phyloP scores from a whole-genome alignment of 2,888 invertebrate species.

The Miltochrista miniata region DNA sequence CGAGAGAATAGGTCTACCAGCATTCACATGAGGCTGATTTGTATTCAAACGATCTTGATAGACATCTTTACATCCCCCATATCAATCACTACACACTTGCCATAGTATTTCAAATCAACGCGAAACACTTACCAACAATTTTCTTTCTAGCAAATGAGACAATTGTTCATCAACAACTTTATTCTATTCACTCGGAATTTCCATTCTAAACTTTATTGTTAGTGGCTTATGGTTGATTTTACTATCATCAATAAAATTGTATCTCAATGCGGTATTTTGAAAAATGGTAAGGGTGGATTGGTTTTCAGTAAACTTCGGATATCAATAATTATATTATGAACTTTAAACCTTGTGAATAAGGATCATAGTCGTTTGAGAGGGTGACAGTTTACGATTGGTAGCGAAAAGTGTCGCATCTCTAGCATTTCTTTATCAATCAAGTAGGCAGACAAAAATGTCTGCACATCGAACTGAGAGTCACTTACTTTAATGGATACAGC shows the following conservation, averaged over 20 bases:
- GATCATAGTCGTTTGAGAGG: conserved; percentile 18
- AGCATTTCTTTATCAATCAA: conserved; percentile 79
- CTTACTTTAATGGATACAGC: conserved; percentile 75
- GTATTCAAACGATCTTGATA: too few species aligned
- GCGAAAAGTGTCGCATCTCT: conserved; percentile 67
- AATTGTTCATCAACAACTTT: conserved; percentile 45
- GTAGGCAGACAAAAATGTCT: conserved; percentile 72
- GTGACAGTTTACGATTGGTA: conserved; percentile 29
- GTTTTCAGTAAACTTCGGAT: conserved; percentile 25
- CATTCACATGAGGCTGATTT: too few species aligned
- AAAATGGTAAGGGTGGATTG: conserved; percentile 36
- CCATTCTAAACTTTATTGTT: conserved; percentile 5
- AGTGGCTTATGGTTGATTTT: conserved; percentile 7
- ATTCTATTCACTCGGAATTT: not conserved
- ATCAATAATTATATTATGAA: not conserved
- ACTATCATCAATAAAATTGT: not conserved
- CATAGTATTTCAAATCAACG: not conserved
- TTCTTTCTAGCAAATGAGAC: conserved; percentile 41
- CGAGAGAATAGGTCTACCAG: too few species aligned
- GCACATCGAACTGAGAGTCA: conserved; percentile 76
- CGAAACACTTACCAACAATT: conserved; percentile 50
- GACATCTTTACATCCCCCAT: not conserved
- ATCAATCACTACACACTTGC: not conserved
- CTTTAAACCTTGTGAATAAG: conserved; percentile 15
- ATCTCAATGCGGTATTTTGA: conserved; percentile 24